Conservation (phyloP, 2,113 vertebrate genomes). For the Crypturellus undulatus region DNA sequence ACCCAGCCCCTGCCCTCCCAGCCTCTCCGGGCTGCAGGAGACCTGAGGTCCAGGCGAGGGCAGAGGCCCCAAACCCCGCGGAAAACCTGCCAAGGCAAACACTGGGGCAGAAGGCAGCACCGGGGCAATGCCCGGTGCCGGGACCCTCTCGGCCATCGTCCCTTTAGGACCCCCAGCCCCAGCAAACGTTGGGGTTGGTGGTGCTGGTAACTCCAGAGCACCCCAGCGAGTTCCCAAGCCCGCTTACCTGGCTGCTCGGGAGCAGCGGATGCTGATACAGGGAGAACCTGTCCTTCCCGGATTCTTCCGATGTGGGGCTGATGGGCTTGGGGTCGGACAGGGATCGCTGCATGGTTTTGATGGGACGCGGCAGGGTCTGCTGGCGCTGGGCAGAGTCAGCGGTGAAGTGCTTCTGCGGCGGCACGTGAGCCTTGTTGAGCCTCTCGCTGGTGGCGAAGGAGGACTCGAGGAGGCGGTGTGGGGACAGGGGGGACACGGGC, state of each 20-base stretch:
- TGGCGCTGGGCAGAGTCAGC: constrained; percentile 89
- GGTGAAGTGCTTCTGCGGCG: constrained; percentile 95
- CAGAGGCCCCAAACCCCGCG: too few species aligned
- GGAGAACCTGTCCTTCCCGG: constrained; percentile 91
- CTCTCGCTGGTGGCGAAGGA: constrained; percentile 94
- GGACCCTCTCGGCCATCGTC: not conserved
- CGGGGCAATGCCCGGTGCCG: too few species aligned
- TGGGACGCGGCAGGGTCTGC: constrained; percentile 93
- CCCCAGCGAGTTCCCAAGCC: not conserved
- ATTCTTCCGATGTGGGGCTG: constrained; percentile 95
- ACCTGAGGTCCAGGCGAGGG: too few species aligned
- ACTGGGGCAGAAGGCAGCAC: too few species aligned
- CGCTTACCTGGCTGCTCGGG: constrained; percentile 91
- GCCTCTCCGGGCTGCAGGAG: too few species aligned
- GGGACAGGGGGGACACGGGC: constrained; percentile 94
- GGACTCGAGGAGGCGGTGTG: constrained; percentile 94
- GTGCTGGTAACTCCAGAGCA: not conserved
- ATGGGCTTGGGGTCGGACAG: constrained; percentile 98
- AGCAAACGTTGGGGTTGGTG: not conserved
- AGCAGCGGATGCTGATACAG: constrained; percentile 92
- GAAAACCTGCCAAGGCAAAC: too few species aligned
- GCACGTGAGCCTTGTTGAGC: constrained; percentile 96
- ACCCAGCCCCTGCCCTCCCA: too few species aligned
- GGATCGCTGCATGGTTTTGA: constrained; percentile 97
- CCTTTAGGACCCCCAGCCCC: not conserved